Evolutionary conservation across 2,113 vertebrate genomes (phyloP).

Genomic region (Phalacrocorax carbo): DNA sequence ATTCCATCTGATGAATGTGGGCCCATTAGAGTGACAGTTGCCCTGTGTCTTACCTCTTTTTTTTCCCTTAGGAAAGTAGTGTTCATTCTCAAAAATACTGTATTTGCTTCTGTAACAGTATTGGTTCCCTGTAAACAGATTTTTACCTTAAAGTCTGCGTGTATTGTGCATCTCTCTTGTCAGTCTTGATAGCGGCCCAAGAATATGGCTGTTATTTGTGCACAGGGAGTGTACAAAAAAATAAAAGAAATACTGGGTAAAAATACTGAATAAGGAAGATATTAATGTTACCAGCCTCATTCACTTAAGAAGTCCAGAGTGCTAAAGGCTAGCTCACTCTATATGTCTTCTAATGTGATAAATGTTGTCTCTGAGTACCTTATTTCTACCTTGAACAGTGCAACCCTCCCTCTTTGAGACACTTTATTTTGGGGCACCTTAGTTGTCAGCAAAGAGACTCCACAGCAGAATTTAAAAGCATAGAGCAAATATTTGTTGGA

Average conservation of each 20-base stretch:
- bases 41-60: neutral
- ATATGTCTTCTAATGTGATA: neutral
- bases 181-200: neutral
- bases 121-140: neutral
- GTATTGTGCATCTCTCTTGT: neutral
- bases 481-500: neutral
- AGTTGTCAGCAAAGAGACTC: neutral
- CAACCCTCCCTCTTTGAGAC: neutral
- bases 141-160: neutral
- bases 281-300: neutral
- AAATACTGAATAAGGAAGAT: neutral
- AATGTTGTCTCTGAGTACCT: neutral
- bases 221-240: neutral
- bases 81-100: neutral
- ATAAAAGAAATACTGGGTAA: neutral
- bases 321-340: neutral
- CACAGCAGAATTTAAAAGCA: neutral
- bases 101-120: neutral
- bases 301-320: neutral
- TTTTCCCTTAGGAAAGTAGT: neutral
- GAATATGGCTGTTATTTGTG: neutral
- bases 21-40: neutral
- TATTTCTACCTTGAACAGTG: neutral
- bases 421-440: neutral
- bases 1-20: constrained; percentile 45